Percentiles rank a stretch among this genome's conserved stretches.
Conservation (phyloP, 2,888 invertebrate species). For the Ornithoptera priamus region DNA sequence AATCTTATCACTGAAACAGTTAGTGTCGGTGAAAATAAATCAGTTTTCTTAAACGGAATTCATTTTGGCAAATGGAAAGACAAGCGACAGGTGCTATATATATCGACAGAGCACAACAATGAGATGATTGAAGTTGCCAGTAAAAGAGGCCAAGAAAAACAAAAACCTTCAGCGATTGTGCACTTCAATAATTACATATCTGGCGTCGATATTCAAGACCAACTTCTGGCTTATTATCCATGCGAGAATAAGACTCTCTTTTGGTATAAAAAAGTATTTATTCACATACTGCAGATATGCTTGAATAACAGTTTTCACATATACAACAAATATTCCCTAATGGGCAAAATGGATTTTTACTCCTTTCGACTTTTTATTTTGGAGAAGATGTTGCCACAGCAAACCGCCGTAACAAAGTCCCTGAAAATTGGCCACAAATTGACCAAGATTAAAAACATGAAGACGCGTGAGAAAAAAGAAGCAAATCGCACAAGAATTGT, state of each 20-base stretch:
- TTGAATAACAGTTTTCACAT: neutral
- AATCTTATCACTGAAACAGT: neutral
- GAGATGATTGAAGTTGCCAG: constrained; percentile 33
- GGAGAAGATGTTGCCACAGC: too few relatives aligned
- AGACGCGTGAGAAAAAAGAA: too few relatives aligned
- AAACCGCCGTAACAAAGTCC: too few relatives aligned
- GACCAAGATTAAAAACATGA: too few relatives aligned
- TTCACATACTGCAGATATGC: neutral
- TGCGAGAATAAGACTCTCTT: neutral
- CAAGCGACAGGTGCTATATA: constrained; percentile 31
- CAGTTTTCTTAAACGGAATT: neutral
- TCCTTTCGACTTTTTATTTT: too few relatives aligned
- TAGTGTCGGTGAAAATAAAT: neutral
- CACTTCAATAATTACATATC: constrained; percentile 36
- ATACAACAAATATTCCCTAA: neutral
- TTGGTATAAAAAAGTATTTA: neutral
- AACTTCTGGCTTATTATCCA: constrained; percentile 6
- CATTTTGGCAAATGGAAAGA: neutral
- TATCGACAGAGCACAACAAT: constrained; percentile 32
- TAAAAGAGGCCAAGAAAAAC: constrained; percentile 31
- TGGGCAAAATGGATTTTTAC: too few relatives aligned
- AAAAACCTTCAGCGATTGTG: constrained; percentile 33
- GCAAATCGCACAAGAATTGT: too few relatives aligned
- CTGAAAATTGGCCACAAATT: too few relatives aligned
- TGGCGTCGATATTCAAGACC: constrained; percentile 35